Evolutionary conservation across 2,797 vertebrate genomes (phyloP), one percentile per base, ranked within the genome.

Genomic region (Myotis vivesi): DNA sequence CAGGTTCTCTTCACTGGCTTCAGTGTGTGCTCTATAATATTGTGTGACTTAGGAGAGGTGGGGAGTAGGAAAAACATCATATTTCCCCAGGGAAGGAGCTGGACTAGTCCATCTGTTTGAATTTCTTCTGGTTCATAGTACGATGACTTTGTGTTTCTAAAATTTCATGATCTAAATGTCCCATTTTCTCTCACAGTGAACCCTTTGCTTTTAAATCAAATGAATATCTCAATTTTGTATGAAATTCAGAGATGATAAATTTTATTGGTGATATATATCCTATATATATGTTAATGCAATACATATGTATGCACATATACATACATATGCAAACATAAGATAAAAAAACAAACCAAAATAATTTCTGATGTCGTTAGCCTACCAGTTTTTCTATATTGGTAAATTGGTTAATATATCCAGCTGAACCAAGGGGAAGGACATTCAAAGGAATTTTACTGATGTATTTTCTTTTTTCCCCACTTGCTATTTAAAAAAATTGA

Each of bases 401-500:
- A 85, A 92, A 75, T 46, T 66, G 51, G n/a, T n/a, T 95, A 44
- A 66, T 64, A 72, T 73, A 83, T 55, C 30, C 16, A 94, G 46
- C 30, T 33, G 36, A 77, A 17, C 68, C n/a, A 85, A 55, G 28
- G 51, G 3, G 30, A 96, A 68, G 73, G 77, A 28, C 9, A 87
- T 71, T 84, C n/a, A 68, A 76, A 86, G 28, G 6, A 72, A 44
- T 91, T 94, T 89, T 83, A 72, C 59, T 51, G 46, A 57, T 92
- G 2, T 38, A 4, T 95, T 95, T 80, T 69, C 49, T 51, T 86
- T 68, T 66, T 25, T 85, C 2, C 53, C 73, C 83, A 92, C 53
- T 51, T 92, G 55, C 79, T 97, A 95, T 82, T 95, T 93, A 90
- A 86, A 94, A 92, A 16, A 93, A 95, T 92, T 90, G 90, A 92